Conservation (phyloP, 1,140 invertebrate genomes). For the Gonioctena quinquepunctata region DNA sequence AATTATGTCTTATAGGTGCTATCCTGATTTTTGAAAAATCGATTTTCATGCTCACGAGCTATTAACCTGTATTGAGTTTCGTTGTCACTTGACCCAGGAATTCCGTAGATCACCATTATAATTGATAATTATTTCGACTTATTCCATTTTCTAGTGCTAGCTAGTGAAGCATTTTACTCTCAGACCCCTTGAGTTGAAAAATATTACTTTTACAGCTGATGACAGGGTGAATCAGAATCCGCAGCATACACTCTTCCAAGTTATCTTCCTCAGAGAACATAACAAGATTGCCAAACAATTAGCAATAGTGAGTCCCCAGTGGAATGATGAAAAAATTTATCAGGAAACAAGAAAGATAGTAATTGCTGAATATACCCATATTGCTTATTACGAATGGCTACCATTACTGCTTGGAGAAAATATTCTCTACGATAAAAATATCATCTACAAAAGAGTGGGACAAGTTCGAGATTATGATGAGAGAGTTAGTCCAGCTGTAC, state of each 20-base stretch:
- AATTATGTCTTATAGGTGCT: too few species aligned
- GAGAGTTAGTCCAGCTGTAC: conserved; percentile 73
- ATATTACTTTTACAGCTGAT: conserved; percentile 78
- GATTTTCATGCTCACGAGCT: too few species aligned
- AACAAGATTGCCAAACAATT: conserved; percentile 82
- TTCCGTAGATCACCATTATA: too few species aligned
- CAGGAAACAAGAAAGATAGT: conserved; percentile 83
- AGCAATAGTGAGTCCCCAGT: conserved; percentile 78
- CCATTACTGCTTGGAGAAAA: conserved; percentile 75
- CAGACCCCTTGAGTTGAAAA: too few species aligned
- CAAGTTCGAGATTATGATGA: conserved; percentile 87
- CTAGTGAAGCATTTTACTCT: too few species aligned
- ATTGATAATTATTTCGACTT: too few species aligned
- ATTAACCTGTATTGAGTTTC: too few species aligned
- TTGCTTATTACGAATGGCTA: conserved; percentile 85
- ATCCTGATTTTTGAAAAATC: too few species aligned
- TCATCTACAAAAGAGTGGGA: conserved; percentile 67
- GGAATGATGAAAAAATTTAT: conserved; percentile 83
- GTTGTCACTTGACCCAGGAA: too few species aligned
- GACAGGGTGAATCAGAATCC: conserved; percentile 85
- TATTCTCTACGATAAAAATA: conserved; percentile 57
- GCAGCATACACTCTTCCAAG: conserved; percentile 79
- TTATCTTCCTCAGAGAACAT: conserved; percentile 84
- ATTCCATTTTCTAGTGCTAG: too few species aligned
- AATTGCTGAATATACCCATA: conserved; percentile 78